Evolutionary conservation across 2,888 invertebrate species (phyloP).

Genomic region (Apamea monoglypha): DNA sequence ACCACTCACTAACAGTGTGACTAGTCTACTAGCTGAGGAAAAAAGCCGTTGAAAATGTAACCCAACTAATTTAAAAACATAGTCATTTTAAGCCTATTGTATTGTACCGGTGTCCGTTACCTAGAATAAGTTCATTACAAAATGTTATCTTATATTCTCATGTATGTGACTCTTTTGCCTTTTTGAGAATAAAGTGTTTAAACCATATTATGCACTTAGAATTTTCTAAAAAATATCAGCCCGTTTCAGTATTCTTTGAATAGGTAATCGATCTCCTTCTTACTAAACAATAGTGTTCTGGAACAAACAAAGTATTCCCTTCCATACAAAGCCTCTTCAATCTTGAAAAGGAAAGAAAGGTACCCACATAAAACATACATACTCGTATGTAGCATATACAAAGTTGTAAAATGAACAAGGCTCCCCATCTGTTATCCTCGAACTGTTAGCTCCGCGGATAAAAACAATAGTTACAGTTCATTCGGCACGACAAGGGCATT

Average conservation of each 20-base stretch:
- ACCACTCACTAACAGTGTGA: too few relatives aligned
- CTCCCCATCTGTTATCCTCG: slow-evolving; percentile 63
- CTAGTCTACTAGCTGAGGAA: too few relatives aligned
- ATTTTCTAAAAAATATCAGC: not conserved
- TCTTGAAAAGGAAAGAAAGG: slow-evolving; percentile 41
- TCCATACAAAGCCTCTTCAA: slow-evolving; percentile 27
- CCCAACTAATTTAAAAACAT: too few relatives aligned
- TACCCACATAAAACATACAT: slow-evolving; percentile 38
- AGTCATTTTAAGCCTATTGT: too few relatives aligned
- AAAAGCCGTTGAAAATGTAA: too few relatives aligned
- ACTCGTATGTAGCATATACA: slow-evolving; percentile 50
- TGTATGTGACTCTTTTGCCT: too few relatives aligned
- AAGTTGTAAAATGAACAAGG: slow-evolving; percentile 62
- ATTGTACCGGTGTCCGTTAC: too few relatives aligned
- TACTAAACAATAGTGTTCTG: slow-evolving; percentile 30
- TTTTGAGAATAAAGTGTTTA: too few relatives aligned
- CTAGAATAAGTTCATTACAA: too few relatives aligned
- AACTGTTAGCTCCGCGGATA: slow-evolving; percentile 67
- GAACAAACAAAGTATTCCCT: slow-evolving; percentile 13
- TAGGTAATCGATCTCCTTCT: slow-evolving; percentile 20
- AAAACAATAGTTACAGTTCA: slow-evolving; percentile 83
- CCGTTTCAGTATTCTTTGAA: slow-evolving; percentile 4
- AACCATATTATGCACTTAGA: not conserved
- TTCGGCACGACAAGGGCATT: slow-evolving; percentile 79
- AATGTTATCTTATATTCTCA: too few relatives aligned